Base-by-base conservation (phyloP, 2,888 invertebrate genomes). In the Melanotus villosus region DNA sequence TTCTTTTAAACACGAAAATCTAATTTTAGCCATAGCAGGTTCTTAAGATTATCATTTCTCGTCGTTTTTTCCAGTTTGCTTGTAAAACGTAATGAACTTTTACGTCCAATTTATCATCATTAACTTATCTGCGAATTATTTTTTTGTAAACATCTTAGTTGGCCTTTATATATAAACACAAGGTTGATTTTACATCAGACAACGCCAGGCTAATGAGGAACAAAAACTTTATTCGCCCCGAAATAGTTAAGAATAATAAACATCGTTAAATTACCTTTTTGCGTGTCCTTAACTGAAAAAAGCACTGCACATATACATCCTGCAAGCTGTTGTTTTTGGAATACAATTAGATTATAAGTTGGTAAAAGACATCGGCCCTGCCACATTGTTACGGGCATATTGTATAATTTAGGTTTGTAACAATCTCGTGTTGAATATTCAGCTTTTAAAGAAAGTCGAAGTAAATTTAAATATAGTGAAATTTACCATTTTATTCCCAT, bases 401-500 rank as follows among this genome's bases (percentile, higher is more conserved):
- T 23, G 56, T 21, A 38, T 52, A 52, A 52, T 52, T 52, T 52
- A 32, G n/a, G n/a, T n/a, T n/a, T 5, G 12, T 23, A 52, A 52
- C 18, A 32, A 30, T 52, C 26, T n/a, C 14, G 16, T 14, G 10
- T n/a, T 18, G 14, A 14, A 30, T 6, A 50, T 26, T 26, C 10
- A 5, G 30, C 10, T 21, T 21, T 45, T 7, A 18, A 45, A 45
- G 32, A 14, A 52, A 32, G 18, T 41, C 18, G 23, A 23, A 23
- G 21, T 47, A 9, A 14, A 47, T 52, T 70, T 70, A 72, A 72
- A 73, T 73, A 65, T 30, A 58, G 43, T 56, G 50, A 36, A 54
- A 21, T 60, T 81, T 81, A 80, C 78, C 81, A 80, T 81, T 82
- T 81, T 80, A 78, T 80, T 80, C 80, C 79, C 81, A 81, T 81